Evolutionary conservation across 2,113 vertebrate species (phyloP).

Genomic region (Hystrix brachyura): DNA sequence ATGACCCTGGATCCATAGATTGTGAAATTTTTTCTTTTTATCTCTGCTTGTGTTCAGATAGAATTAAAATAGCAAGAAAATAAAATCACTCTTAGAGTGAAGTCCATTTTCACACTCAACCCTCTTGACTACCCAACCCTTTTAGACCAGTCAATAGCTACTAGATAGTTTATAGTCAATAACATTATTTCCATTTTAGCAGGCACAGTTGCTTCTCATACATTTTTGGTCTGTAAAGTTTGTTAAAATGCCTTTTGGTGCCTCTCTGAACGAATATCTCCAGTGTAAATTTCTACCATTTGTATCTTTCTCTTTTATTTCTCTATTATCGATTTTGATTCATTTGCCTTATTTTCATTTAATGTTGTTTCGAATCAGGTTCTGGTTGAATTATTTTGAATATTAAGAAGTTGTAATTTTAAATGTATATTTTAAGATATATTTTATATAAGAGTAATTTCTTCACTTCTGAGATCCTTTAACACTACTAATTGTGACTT

Average conservation of each 20-base stretch:
- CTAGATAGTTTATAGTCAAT: accelerated
- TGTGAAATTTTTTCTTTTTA: neutral
- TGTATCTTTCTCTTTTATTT: slow-evolving; percentile 20
- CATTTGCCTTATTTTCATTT: slow-evolving; percentile 4
- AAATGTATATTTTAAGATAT: slow-evolving; percentile 9
- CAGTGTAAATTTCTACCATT: neutral
- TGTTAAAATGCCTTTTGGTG: neutral
- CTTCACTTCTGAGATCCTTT: neutral
- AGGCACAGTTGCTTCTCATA: neutral
- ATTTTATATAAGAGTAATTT: slow-evolving; percentile 29
- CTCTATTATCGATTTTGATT: neutral
- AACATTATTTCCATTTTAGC: neutral
- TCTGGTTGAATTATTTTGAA: slow-evolving; percentile 7
- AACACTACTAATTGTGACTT: neutral
- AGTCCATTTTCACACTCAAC: neutral
- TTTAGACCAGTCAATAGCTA: neutral
- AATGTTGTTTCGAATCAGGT: slow-evolving; percentile 13
- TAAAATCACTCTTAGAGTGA: neutral
- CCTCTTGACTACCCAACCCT: neutral
- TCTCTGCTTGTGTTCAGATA: slow-evolving; percentile 12
- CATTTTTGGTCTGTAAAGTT: neutral
- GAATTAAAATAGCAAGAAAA: slow-evolving; percentile 11
- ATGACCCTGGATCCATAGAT: neutral
- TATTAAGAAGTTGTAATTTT: slow-evolving; percentile 22
- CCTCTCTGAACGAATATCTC: neutral